These are phyloP conservation scores for Chrysochloris asiatica DNA, from an alignment of 2,113 vertebrate species.

Conservation along the genomic window DNA sequence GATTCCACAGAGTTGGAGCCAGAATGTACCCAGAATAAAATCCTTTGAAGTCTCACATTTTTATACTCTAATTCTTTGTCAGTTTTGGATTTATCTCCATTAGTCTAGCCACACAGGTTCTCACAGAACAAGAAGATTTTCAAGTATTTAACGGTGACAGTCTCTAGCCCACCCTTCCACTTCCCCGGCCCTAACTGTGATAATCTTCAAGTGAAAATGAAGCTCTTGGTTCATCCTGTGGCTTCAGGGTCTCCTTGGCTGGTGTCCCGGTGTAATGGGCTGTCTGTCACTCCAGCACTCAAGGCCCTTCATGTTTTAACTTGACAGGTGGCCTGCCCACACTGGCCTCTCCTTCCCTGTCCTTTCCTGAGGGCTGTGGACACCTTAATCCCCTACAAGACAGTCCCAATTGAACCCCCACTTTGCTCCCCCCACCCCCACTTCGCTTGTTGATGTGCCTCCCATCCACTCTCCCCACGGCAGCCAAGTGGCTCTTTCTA, in stretches of 20 bases:
- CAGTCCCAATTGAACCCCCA: neutral
- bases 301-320: neutral
- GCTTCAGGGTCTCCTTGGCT: neutral
- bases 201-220: slow-evolving; percentile 1
- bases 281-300: neutral
- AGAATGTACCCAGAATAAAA: slow-evolving; percentile 56
- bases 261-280: neutral
- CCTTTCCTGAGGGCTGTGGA: neutral
- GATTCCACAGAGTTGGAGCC: slow-evolving; percentile 1
- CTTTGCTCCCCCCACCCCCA: neutral
- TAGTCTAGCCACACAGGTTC: neutral
- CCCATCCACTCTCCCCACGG: too few species aligned
- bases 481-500: neutral
- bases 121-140: slow-evolving; percentile 32
- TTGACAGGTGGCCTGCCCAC: neutral
- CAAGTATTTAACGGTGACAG: slow-evolving; percentile 34
- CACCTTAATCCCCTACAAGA: neutral
- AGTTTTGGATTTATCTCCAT: slow-evolving; percentile 32
- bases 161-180: neutral
- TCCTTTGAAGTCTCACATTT: slow-evolving; percentile 57
- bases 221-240: neutral
- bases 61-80: slow-evolving; percentile 42
- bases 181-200: neutral
- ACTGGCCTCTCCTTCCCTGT: neutral
- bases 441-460: neutral